Evolutionary conservation across 2,888 invertebrate genomes (phyloP).

Genomic region (Ditylenchus weischeri): DNA sequence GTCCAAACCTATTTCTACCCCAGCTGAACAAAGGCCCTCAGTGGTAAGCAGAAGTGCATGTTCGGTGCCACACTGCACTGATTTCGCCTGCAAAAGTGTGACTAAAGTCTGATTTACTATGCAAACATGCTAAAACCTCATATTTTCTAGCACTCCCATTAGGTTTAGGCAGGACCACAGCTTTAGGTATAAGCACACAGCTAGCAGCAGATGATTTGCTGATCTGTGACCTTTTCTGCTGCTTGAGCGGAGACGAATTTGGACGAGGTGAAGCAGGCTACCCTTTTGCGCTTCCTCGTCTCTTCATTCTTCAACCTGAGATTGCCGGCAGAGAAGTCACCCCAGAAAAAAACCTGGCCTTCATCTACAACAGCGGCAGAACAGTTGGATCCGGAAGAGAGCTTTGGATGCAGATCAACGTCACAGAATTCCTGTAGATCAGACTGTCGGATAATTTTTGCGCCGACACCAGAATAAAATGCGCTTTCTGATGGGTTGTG

Average conservation of each 20-base stretch:
- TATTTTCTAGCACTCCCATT: not conserved
- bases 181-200: not conserved
- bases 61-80: conserved; percentile 49
- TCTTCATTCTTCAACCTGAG: conserved; percentile 29
- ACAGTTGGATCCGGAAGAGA: conserved; percentile 41
- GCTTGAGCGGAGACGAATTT: conserved; percentile 16
- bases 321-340: conserved; percentile 44
- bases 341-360: conserved; percentile 45
- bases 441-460: too few species aligned
- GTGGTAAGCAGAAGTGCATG: conserved; percentile 46
- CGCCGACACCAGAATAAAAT: too few species aligned
- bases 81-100: conserved; percentile 30
- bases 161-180: conserved; percentile 7
- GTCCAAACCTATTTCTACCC: conserved; percentile 51
- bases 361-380: conserved; percentile 42
- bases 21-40: conserved; percentile 40
- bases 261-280: conserved; percentile 7
- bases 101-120: too few species aligned
- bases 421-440: not conserved
- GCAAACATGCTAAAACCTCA: too few species aligned
- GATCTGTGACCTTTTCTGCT: not conserved
- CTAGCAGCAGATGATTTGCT: not conserved
- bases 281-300: conserved; percentile 15
- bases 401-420: not conserved
- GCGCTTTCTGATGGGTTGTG: too few species aligned